Evolutionary conservation across 64 coral and sea anemone species (phyloP), one percentile per base, ranked within the genome.

Genomic region (Porites australiensis): DNA sequence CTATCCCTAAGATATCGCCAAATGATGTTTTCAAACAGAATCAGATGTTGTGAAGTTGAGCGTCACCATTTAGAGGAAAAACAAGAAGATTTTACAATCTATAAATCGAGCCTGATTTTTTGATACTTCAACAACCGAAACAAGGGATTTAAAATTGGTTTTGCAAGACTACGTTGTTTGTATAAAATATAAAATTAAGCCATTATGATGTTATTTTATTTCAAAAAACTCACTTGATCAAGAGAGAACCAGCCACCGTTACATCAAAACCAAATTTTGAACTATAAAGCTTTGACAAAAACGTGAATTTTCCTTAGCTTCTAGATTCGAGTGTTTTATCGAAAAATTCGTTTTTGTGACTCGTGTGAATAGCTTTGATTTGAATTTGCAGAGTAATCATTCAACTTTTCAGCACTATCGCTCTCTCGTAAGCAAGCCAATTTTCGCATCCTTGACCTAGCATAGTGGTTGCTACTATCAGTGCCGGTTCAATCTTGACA

Each of bases 381-480:
- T 44, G 37, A 64, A 44, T 83, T 68, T 78, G 15, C 46, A 3
- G 51, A 46, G 45, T 84, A 51, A 84, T 84, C 62, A 84, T 7
- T 46, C 6, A 15, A 48, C 46, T 65, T 68, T 84, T 64, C 59
- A 63, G 59, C 63, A 47, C 49, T 84, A 84, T 68, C 81, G 48
- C 62, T 46, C 37, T n/a, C 46, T 84, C 45, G 9, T 65, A 84
- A 84, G 62, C 81, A 68, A 84, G 81, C 81, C 81, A 84, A 84
- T 84, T 84, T 84, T 84, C 44, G 46, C 8, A 64, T 69, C 7
- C 63, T 84, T 67, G 62, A 84, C 63, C 63, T 19, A 47, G 15
- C 47, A 4, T 76, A 18, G 21, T 20, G 16, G 44, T 51, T 50
- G 4, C 4, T 16, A 50, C 81, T 84, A 68, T 84, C 62, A 84